Conservation (phyloP, 2,113 vertebrate species). For the Hyla sarda region DNA sequence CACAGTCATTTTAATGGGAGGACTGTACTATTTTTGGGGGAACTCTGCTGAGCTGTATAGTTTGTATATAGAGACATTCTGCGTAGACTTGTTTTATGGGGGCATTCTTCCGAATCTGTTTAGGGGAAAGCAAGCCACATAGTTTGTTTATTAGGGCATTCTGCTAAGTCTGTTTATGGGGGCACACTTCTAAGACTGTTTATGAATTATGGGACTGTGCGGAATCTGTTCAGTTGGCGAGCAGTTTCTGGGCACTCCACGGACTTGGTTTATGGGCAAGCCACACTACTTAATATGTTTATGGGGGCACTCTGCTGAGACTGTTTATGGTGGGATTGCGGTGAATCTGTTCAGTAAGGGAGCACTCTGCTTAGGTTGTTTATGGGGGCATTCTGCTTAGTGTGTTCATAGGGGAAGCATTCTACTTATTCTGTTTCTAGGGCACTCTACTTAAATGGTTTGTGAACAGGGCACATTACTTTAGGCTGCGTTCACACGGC, state of each 20-base stretch:
- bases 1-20: not conserved
- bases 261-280: no score
- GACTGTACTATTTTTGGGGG: not conserved
- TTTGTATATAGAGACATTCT: not conserved
- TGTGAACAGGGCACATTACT: no score
- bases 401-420: not conserved
- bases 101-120: not conserved
- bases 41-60: not conserved
- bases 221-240: no score
- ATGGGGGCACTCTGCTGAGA: not conserved
- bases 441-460: not conserved
- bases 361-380: no score
- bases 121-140: not conserved
- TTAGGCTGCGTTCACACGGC: no score
- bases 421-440: not conserved
- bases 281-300: no score
- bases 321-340: not conserved
- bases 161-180: not conserved
- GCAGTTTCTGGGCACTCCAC: no score
- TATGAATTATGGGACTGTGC: no score
- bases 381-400: no score
- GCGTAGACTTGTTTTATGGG: not conserved
- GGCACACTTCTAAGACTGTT: no score
- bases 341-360: no score
- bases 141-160: not conserved